phyloP scores from a whole-genome alignment of 2,113 vertebrate genomes.

The Amazona guildingii region DNA sequence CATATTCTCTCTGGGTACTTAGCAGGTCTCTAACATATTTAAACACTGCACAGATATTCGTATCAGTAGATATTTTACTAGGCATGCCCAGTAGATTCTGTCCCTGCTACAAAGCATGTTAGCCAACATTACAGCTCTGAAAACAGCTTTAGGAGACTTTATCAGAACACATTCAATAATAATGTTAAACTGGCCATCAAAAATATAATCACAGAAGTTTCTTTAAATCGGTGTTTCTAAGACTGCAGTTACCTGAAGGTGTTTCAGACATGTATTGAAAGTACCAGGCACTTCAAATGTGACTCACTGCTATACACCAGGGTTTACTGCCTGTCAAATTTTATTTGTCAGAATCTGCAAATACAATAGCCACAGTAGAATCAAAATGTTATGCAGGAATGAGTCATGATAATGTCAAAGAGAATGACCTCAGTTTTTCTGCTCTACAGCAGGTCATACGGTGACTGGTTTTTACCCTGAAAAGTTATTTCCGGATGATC shows the following conservation, averaged over 20 bases:
- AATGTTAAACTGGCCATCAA: neutral
- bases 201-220: neutral
- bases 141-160: neutral
- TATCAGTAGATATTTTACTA: neutral
- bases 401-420: slow-evolving; percentile 14
- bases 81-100: neutral
- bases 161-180: neutral
- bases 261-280: neutral
- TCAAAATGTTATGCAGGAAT: slow-evolving; percentile 12
- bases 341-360: slow-evolving; percentile 26
- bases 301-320: neutral
- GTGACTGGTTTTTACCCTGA: neutral
- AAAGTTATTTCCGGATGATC: neutral
- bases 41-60: neutral
- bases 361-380: neutral
- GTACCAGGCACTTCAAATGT: neutral
- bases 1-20: neutral
- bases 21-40: neutral
- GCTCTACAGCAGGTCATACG: neutral
- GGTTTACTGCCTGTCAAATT: neutral
- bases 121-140: neutral
- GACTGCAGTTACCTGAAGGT: neutral
- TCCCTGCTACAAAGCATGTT: neutral
- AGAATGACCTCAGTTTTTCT: neutral
- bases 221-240: neutral